These are phyloP conservation scores for Melikaiella ostensackeni DNA, from an alignment of 2,888 invertebrate species.

Conservation along the genomic window DNA sequence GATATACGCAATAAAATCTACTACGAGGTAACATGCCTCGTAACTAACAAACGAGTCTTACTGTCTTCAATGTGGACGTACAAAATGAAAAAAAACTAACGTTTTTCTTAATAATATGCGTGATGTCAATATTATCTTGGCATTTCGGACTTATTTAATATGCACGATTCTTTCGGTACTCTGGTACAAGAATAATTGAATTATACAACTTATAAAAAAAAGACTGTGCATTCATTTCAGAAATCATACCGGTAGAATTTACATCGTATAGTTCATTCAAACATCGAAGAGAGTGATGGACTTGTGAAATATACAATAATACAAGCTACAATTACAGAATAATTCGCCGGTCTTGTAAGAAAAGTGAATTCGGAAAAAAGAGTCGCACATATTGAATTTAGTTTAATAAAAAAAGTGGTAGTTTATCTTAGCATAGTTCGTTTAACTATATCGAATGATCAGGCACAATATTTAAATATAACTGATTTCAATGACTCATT, in stretches of 20 bases:
- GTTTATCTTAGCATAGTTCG: conserved; percentile 11
- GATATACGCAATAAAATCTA: conserved; percentile 42
- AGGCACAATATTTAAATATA: conserved; percentile 66
- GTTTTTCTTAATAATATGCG: conserved; percentile 16
- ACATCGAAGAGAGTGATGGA: neutral
- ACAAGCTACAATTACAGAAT: neutral
- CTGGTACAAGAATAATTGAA: neutral
- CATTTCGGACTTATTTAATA: conserved; percentile 26
- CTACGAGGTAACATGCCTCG: neutral
- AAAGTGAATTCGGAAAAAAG: neutral
- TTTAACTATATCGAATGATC: conserved; percentile 50
- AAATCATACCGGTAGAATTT: neutral
- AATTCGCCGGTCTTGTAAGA: neutral
- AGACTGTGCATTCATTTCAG: neutral
- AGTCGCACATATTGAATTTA: conserved; percentile 34
- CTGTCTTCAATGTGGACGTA: neutral
- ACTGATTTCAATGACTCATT: conserved; percentile 55
- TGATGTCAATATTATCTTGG: conserved; percentile 27
- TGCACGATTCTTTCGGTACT: conserved; percentile 18
- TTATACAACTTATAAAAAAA: conserved; percentile 13
- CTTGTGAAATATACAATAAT: neutral
- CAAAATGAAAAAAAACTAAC: conserved; percentile 15
- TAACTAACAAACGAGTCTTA: neutral
- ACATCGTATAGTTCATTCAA: conserved; percentile 9
- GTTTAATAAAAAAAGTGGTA: conserved; percentile 18